phyloP scores from a whole-genome alignment of 2,888 invertebrate genomes.

The Plebejus anna region DNA sequence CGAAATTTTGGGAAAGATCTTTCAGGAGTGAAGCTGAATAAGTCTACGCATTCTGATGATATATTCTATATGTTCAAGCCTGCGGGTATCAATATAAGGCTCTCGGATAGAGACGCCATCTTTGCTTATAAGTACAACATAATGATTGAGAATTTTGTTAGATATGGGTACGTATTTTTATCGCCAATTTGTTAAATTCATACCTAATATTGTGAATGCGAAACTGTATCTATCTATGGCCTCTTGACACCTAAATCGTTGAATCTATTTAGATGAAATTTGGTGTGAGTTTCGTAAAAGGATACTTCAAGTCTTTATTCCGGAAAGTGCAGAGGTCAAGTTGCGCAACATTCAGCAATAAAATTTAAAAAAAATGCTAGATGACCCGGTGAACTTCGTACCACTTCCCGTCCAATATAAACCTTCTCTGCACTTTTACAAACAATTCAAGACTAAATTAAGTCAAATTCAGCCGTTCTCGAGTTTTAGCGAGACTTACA shows the following conservation, averaged over 20 bases:
- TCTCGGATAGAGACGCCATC: conserved; percentile 49
- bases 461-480: no score
- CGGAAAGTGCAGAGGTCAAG: no score
- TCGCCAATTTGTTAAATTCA: not conserved
- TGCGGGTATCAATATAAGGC: conserved; percentile 48
- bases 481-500: no score
- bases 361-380: not conserved
- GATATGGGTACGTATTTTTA: conserved; percentile 51
- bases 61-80: conserved; percentile 70
- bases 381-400: not conserved
- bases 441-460: no score
- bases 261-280: not conserved
- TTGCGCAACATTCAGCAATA: no score
- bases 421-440: no score
- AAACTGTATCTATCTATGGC: no score
- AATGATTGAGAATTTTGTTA: conserved; percentile 68
- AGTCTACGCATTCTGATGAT: conserved; percentile 65
- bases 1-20: conserved; percentile 58
- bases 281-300: not conserved
- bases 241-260: no score
- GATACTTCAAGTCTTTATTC: no score
- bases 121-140: conserved; percentile 58
- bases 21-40: conserved; percentile 46
- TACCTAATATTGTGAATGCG: no score
- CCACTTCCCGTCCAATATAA: no score